Evolutionary conservation across 2,888 invertebrate genomes (phyloP), one percentile per base, ranked within the genome.

Genomic region (Steinernema scapterisci): DNA sequence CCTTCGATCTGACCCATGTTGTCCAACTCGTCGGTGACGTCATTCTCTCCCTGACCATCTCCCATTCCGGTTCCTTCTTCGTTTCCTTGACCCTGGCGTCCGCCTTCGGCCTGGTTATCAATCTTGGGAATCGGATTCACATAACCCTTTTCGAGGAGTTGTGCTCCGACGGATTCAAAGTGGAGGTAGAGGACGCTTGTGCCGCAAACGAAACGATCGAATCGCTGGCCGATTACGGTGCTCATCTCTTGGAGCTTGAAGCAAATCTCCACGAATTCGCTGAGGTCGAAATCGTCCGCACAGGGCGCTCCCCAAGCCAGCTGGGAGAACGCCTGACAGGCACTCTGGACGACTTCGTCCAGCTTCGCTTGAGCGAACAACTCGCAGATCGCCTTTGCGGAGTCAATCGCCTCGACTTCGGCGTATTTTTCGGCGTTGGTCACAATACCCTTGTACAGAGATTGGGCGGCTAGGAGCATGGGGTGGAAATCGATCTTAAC

Each of bases 1-100:
- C 84, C 85, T 44, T 86, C 86, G 43, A 86, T 80, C 71, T 87
- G 86, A 27, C 85, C 86, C n/a, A 80, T 84, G 74, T 92, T 92
- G 87, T 94, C 93, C 72, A 96, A 94, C 86, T 92, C 92, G 76
- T 97, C 96, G 0, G 97, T 97, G 31, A 97, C 95, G 88, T 99
- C 97, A 84, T 93, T 94, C 81, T 93, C 92, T 0, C 95, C 95
- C 44, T 78, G 75, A 0, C 79, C 79, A 43, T 80, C 76, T 25
- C 82, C 84, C 73, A 82, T 80, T 72, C 83, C 82, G 43, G 81
- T 82, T 9, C 82, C 76, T 56, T 73, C 71, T 31, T 63, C 70
- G 21, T 71, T 73, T 48, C 73, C 72, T 82, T 86, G 72, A 86
- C 73, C 84, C 76, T 90, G 90, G 23, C 63, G 11, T 43, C 90